Evolutionary conservation across 2,888 invertebrate species (phyloP), one percentile per base, ranked within the genome.

Genomic region (Eucera pruinosa): DNA sequence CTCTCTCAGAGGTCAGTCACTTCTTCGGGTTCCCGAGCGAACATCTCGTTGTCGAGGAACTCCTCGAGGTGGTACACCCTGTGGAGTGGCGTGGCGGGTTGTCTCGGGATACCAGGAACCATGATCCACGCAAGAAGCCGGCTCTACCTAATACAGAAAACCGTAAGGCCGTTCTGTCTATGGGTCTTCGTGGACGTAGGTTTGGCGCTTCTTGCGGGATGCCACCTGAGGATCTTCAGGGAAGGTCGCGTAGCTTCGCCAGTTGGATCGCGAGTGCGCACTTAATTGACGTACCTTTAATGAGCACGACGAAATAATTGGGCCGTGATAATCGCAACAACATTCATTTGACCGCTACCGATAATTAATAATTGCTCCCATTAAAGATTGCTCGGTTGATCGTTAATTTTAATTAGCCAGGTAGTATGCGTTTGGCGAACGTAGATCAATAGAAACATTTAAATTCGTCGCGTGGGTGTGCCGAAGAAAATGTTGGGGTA

Each of bases 131-230:
- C 87, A 91, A 91, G 90, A 91, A 91, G 85, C 82, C 74, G 86
- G 83, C 87, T 84, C 85, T 88, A 83, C 91, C 91, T 91, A 91
- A 91, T 91, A 91, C 89, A 91, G 91, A 87, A 86, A 89, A 90
- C 90, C 87, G 88, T 90, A 87, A 87, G 85, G 78, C 80, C 68
- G 80, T 80, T 74, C 73, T 83, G 76, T 70, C 71, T 62, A 64
- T 70, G 78, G 78, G 69, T 80, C 80, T 78, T 64, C 78, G 78
- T 69, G 60, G 58, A 18, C 74, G 45, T 67, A 75, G 68, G 67
- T 85, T 81, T 64, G 81, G 79, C 72, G 57, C 73, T 84, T 85
- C 81, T 85, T 85, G 78, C 18, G 20, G 60, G 58, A 33, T 50
- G 60, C 68, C 76, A 69, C 60, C 73, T 70, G 74, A 81, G 67